A percentile compares a stretch with the other conserved stretches of the same genome.
Evolutionary conservation across 2,888 invertebrate genomes (phyloP).

Genomic region (Ectemnius lituratus): DNA sequence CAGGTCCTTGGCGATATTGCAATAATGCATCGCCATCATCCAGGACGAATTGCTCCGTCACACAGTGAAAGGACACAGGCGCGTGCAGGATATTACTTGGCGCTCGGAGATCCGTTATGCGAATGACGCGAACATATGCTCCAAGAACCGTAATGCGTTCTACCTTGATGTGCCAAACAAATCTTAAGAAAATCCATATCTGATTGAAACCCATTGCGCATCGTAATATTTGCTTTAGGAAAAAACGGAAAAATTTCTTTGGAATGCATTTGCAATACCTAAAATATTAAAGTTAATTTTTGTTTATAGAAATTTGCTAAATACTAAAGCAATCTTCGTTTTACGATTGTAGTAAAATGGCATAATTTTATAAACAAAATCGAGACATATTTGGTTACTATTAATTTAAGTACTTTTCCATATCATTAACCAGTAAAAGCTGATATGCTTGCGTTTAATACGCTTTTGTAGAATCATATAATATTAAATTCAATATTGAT

Average conservation of each 20-base stretch:
- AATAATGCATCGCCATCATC: slow-evolving; percentile 61
- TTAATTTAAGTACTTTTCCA: no score
- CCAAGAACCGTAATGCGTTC: slow-evolving; percentile 7
- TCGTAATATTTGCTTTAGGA: slow-evolving; percentile 5
- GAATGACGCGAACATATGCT: slow-evolving; percentile 40
- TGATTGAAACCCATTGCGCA: slow-evolving; percentile 20
- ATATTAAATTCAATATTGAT: no score
- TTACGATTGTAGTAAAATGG: no score
- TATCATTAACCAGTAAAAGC: no score
- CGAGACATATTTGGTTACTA: no score
- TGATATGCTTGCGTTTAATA: no score
- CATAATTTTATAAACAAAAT: no score
- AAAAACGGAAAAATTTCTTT: not conserved
- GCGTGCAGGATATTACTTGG: slow-evolving; percentile 61
- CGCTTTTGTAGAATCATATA: no score
- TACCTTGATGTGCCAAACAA: slow-evolving; percentile 17
- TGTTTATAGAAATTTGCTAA: no score
- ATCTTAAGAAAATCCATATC: slow-evolving; percentile 27
- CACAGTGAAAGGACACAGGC: slow-evolving; percentile 58
- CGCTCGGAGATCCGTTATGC: slow-evolving; percentile 55
- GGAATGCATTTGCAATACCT: not conserved
- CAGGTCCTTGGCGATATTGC: slow-evolving; percentile 58
- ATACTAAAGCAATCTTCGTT: no score
- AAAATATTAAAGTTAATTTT: not conserved
- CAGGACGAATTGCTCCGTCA: slow-evolving; percentile 64